Evolutionary conservation across 2,113 vertebrate species (phyloP).

Genomic region (Ammodytes dubius): DNA sequence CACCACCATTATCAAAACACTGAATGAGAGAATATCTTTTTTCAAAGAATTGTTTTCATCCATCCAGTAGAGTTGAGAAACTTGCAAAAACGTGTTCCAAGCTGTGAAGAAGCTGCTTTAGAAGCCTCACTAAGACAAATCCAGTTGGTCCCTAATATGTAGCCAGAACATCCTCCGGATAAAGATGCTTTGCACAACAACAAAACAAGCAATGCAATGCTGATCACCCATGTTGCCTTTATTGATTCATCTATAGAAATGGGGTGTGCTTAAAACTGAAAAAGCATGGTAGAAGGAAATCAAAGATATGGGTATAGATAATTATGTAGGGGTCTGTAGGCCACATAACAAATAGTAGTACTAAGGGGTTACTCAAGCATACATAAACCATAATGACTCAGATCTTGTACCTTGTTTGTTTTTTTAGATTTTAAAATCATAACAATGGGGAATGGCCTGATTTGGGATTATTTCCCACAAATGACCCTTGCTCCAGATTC

Average conservation of each 20-base stretch:
- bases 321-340: neutral
- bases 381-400: neutral
- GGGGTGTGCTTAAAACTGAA: neutral
- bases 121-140: neutral
- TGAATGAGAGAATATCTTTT: neutral
- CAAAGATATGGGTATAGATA: neutral
- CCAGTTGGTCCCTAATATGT: neutral
- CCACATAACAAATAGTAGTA: neutral
- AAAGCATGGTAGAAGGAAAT: neutral
- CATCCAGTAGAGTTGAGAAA: neutral
- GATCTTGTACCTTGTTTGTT: neutral
- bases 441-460: neutral
- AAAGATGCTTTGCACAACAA: constrained; percentile 1
- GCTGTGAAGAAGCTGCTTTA: neutral
- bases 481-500: constrained; percentile 64
- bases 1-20: neutral
- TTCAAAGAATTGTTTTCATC: too few relatives aligned
- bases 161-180: neutral
- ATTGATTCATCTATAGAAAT: neutral
- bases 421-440: constrained; percentile 1
- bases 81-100: neutral
- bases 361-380: neutral
- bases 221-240: neutral
- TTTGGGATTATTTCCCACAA: constrained; percentile 3
- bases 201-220: neutral